Percentiles rank a stretch among this genome's conserved stretches.
phyloP scores from a whole-genome alignment of 2,113 vertebrate genomes.

The Montifringilla adamsi region DNA sequence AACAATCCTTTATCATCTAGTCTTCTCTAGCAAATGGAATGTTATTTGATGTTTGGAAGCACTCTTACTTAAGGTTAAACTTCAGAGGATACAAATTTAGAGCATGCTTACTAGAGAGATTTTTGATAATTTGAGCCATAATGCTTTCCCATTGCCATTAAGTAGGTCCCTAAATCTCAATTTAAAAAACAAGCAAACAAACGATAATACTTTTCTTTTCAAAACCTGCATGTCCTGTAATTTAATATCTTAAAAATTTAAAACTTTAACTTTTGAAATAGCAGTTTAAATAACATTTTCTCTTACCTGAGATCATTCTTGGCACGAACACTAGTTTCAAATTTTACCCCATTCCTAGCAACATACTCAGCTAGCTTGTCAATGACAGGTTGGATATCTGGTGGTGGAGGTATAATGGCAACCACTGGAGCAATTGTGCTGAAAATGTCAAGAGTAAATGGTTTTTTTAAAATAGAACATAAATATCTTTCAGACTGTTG shows the following conservation, averaged over 20 bases:
- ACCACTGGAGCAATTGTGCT: conserved; percentile 79
- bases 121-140: neutral
- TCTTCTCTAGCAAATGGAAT: neutral
- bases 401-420: conserved; percentile 94
- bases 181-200: neutral
- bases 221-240: neutral
- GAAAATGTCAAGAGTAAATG: neutral
- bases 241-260: neutral
- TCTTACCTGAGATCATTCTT: conserved; percentile 94
- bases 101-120: neutral
- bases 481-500: neutral
- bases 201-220: neutral
- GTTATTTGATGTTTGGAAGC: neutral
- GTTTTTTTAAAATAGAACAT: neutral
- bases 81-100: neutral
- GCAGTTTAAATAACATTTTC: neutral
- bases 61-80: neutral
- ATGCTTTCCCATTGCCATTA: neutral
- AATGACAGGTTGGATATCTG: conserved; percentile 96
- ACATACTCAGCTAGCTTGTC: conserved; percentile 97
- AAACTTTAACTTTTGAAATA: neutral
- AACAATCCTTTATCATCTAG: neutral
- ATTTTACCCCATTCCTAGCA: conserved; percentile 92
- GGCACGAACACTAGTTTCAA: conserved; percentile 93
- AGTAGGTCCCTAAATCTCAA: neutral